phyloP scores from a whole-genome alignment of 1,140 invertebrate genomes.

The Idris sp. region DNA sequence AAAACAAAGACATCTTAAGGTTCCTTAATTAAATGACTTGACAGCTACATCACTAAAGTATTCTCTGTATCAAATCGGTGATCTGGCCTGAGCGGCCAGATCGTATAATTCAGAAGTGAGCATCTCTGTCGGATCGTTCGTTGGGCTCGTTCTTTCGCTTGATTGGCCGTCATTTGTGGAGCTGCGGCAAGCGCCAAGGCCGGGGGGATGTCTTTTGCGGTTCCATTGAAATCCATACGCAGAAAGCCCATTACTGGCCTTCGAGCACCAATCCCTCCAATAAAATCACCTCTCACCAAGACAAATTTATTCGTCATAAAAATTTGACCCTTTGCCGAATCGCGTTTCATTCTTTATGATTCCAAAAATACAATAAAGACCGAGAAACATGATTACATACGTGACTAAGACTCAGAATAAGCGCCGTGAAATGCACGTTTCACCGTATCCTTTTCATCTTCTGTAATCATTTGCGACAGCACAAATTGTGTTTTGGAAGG shows the following conservation, averaged over 20 bases:
- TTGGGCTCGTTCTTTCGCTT: constrained; percentile 31
- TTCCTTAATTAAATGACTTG: constrained; percentile 75
- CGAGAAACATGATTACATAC: constrained; percentile 43
- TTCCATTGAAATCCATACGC: constrained; percentile 49
- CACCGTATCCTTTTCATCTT: constrained; percentile 13
- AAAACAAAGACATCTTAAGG: constrained; percentile 63
- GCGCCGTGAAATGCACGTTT: constrained; percentile 32
- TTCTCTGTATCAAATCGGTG: constrained; percentile 59
- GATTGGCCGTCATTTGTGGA: constrained; percentile 52
- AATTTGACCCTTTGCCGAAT: constrained; percentile 13
- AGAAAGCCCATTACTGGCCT: constrained; percentile 44
- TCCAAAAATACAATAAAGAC: constrained; percentile 38
- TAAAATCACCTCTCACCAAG: constrained; percentile 41
- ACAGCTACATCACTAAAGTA: constrained; percentile 72
- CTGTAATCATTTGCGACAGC: constrained; percentile 30
- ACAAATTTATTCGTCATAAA: constrained; percentile 50
- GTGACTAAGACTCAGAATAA: constrained; percentile 3
- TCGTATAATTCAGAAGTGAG: constrained; percentile 41
- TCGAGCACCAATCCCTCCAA: constrained; percentile 28
- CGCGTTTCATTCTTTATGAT: constrained; percentile 19
- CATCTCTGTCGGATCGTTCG: constrained; percentile 4
- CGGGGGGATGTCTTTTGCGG: constrained; percentile 29
- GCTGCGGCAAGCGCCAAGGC: constrained; percentile 29
- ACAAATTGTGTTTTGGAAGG: constrained; percentile 31
- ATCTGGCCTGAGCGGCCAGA: constrained; percentile 53